Conservation (phyloP, 2,113 vertebrate species). For the Hemicordylus capensis region DNA sequence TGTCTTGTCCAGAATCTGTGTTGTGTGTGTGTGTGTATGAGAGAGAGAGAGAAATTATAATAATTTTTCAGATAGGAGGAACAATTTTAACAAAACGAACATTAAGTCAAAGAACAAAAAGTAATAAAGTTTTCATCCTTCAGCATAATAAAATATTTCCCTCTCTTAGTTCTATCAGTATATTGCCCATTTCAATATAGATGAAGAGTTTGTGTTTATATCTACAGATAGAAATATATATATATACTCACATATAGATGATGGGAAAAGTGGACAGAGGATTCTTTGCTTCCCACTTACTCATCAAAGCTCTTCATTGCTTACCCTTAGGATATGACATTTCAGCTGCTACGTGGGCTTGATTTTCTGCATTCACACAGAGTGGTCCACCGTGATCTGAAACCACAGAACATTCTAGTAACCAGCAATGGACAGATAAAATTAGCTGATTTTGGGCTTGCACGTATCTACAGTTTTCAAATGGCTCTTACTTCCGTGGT, state of each 20-base stretch:
- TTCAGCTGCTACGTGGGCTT: conserved; percentile 94
- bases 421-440: conserved; percentile 97
- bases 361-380: conserved; percentile 98
- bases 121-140: no score
- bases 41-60: no score
- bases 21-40: background rate
- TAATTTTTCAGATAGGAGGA: no score
- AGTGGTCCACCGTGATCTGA: conserved; percentile 96
- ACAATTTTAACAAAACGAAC: no score
- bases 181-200: no score
- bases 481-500: conserved; percentile 99
- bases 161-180: no score
- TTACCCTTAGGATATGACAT: conserved; percentile 93
- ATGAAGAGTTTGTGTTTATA: no score
- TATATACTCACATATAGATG: conserved; percentile 8
- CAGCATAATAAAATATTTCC: no score
- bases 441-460: conserved; percentile 94
- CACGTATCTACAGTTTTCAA: conserved; percentile 98
- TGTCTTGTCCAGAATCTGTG: background rate
- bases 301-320: conserved; percentile 29
- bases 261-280: background rate
- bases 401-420: conserved; percentile 97
- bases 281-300: conserved; percentile 21
- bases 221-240: no score
- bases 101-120: no score